phyloP scores from a whole-genome alignment of 2,888 invertebrate species.

The Coleophora flavipennella region DNA sequence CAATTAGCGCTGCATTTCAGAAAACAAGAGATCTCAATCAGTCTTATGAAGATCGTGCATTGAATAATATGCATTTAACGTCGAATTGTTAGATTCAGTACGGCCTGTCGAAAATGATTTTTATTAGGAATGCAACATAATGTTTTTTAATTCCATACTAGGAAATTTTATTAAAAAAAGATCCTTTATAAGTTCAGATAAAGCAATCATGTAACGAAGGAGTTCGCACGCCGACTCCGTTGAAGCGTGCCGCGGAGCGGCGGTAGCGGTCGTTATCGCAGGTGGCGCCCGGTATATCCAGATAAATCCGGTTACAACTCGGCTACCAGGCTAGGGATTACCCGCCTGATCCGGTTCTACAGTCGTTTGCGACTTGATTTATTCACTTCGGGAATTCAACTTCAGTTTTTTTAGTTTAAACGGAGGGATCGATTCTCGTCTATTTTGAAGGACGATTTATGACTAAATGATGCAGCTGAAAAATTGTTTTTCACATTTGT shows the following conservation, averaged over 20 bases:
- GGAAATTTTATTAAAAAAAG: not conserved
- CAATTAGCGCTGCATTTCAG: not conserved
- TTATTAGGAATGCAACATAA: too few relatives aligned
- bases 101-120: too few relatives aligned
- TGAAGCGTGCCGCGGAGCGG: slow-evolving; percentile 12
- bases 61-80: too few relatives aligned
- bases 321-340: slow-evolving; percentile 59
- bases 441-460: slow-evolving; percentile 14
- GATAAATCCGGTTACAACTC: slow-evolving; percentile 48
- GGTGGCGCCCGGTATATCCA: slow-evolving; percentile 53
- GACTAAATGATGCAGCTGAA: slow-evolving; percentile 5
- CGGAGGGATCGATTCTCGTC: slow-evolving; percentile 13
- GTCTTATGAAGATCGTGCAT: too few relatives aligned
- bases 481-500: slow-evolving; percentile 1
- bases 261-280: slow-evolving; percentile 55
- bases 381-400: slow-evolving; percentile 35
- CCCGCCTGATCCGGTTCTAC: slow-evolving; percentile 55
- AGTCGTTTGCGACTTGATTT: slow-evolving; percentile 62
- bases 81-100: too few relatives aligned
- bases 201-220: slow-evolving; percentile 4
- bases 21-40: too few relatives aligned
- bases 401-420: slow-evolving; percentile 13
- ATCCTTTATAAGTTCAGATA: not conserved
- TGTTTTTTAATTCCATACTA: too few relatives aligned
- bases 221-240: slow-evolving; percentile 12